Percentiles rank a stretch among this genome's conserved stretches.
phyloP scores from a whole-genome alignment of 2,113 vertebrate species.

The Gobius niger region DNA sequence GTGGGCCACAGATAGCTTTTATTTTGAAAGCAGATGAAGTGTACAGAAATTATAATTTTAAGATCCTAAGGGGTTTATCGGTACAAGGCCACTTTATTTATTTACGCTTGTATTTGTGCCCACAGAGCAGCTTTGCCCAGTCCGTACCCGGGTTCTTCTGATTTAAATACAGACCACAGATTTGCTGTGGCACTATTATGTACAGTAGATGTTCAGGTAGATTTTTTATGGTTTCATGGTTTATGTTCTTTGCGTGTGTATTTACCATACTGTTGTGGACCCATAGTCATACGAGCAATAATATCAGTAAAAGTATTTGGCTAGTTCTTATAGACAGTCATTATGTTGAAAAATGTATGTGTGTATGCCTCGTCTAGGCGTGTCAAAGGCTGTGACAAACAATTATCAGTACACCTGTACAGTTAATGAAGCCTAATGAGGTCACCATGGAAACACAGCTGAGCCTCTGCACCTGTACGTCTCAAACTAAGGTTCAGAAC shows the following conservation, averaged over 20 bases:
- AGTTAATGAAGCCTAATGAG: constrained; percentile 71
- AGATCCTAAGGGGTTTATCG: constrained; percentile 1
- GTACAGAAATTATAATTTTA: not conserved
- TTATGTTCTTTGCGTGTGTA: not conserved
- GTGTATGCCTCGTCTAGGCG: constrained; percentile 30
- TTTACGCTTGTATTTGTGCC: constrained; percentile 1
- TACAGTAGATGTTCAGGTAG: not conserved
- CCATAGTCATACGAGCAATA: not conserved
- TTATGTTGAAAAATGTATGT: constrained; percentile 7
- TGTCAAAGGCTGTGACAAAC: constrained; percentile 46
- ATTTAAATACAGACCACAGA: not conserved
- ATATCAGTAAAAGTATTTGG: not conserved
- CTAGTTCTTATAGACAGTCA: not conserved
- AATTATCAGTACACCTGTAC: constrained; percentile 70
- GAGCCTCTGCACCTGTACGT: constrained; percentile 65
- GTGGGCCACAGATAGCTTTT: not conserved
- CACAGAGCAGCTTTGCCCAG: not conserved
- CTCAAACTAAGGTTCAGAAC: constrained; percentile 42
- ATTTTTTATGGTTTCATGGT: not conserved
- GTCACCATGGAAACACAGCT: constrained; percentile 62
- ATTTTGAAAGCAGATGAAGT: not conserved
- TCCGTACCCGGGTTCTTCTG: not conserved
- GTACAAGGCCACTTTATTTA: not conserved
- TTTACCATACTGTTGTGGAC: not conserved
- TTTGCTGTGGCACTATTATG: not conserved